Evolutionary conservation across 37 sponge, comb jelly and placozoan genomes (phyloP).

Genomic region (Spongilla lacustris): DNA sequence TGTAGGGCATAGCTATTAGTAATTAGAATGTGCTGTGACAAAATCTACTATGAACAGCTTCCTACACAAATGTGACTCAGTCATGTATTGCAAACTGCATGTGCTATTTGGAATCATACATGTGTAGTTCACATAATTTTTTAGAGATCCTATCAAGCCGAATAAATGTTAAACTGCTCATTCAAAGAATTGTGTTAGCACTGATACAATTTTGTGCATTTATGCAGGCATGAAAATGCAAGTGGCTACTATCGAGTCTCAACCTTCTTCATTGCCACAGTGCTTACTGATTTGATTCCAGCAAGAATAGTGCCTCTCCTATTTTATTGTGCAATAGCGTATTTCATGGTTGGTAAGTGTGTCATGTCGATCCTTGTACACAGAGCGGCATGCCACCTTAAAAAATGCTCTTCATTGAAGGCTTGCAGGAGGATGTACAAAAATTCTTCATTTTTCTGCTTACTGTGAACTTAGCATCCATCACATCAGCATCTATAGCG

Average conservation of each 20-base stretch:
- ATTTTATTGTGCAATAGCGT: slow-evolving; percentile 56
- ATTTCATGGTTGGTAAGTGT: slow-evolving; percentile 78
- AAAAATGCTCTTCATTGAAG: no score
- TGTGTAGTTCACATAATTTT: no score
- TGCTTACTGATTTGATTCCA: slow-evolving; percentile 71
- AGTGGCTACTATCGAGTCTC: slow-evolving; percentile 90
- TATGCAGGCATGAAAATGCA: slow-evolving; percentile 74
- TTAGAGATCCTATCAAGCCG: not conserved
- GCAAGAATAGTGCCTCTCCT: slow-evolving; percentile 59
- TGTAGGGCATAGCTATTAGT: no score
- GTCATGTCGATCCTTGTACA: not conserved
- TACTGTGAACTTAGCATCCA: slow-evolving; percentile 54
- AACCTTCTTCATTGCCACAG: slow-evolving; percentile 71
- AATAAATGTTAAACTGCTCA: not conserved
- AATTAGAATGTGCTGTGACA: no score
- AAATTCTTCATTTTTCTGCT: slow-evolving; percentile 76
- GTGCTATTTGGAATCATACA: no score
- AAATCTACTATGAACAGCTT: no score
- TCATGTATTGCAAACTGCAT: no score
- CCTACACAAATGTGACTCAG: no score
- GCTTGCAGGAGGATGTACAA: slow-evolving; percentile 39
- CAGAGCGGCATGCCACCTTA: not conserved
- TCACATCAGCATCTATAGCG: slow-evolving; percentile 42
- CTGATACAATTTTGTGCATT: not conserved
- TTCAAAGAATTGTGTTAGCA: not conserved